Conservation (phyloP, 2,113 vertebrate genomes). For the Phylloscopus trochiloides region DNA sequence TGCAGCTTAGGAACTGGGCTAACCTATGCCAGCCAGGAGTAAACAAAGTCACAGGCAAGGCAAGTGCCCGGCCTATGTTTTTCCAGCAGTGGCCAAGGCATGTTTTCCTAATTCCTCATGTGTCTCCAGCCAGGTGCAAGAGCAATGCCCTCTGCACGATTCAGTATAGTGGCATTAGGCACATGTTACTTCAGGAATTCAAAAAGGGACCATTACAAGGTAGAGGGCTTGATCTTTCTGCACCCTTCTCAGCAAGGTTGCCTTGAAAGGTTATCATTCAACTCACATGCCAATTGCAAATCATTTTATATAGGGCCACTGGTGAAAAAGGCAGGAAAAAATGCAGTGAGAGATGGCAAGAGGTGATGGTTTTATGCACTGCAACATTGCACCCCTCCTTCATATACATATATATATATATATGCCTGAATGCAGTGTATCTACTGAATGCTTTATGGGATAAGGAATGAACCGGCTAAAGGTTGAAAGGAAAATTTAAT, state of each 20-base stretch:
- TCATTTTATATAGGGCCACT: background rate
- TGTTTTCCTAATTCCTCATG: background rate
- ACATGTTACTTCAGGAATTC: background rate
- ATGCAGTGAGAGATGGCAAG: background rate
- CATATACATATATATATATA: background rate
- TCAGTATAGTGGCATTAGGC: background rate
- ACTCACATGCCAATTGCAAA: background rate
- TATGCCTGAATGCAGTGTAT: background rate
- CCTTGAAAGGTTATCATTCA: background rate
- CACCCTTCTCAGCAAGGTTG: background rate
- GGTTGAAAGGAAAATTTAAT: background rate
- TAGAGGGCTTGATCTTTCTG: background rate
- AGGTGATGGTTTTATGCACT: background rate
- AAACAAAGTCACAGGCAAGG: background rate
- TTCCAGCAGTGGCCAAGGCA: accelerated
- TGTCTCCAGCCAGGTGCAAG: background rate
- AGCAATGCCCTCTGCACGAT: accelerated
- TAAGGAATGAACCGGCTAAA: background rate
- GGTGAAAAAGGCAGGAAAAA: background rate
- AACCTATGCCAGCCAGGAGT: accelerated
- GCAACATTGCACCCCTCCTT: background rate
- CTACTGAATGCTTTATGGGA: background rate
- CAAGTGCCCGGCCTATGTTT: background rate
- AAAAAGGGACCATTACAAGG: background rate
- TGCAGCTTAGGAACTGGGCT: background rate